These are phyloP conservation scores for Picathartes gymnocephalus DNA, from an alignment of 2,113 vertebrate species.

Conservation along the genomic window DNA sequence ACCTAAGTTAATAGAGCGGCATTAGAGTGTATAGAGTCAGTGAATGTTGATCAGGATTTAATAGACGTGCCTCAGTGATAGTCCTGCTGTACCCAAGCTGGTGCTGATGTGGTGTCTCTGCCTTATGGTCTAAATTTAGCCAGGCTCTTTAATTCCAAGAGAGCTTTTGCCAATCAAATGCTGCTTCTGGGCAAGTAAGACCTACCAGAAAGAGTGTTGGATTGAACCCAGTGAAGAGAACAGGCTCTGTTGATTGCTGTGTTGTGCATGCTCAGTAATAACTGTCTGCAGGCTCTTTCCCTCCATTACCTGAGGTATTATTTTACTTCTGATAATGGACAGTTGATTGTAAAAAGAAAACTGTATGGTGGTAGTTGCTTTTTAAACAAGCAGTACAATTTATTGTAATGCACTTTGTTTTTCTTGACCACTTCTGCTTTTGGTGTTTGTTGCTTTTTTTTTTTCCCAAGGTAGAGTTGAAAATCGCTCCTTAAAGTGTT, in stretches of 20 bases:
- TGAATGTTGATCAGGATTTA: not conserved
- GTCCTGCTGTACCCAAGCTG: not conserved
- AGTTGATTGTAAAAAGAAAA: not conserved
- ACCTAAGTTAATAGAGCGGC: not conserved
- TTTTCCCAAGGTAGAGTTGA: not conserved
- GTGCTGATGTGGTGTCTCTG: not conserved
- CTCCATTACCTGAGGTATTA: not conserved
- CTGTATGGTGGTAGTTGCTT: not conserved
- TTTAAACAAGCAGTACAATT: not conserved
- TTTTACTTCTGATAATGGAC: not conserved
- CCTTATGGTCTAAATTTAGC: not conserved
- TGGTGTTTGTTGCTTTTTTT: not conserved
- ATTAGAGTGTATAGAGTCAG: not conserved
- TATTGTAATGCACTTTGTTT: not conserved
- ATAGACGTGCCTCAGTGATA: not conserved
- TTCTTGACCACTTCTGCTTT: not conserved
- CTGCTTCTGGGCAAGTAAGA: not conserved
- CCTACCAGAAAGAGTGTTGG: not conserved
- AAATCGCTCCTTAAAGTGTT: not conserved
- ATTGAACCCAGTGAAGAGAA: not conserved
- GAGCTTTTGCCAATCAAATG: not conserved
- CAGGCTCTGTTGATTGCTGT: rapidly evolving
- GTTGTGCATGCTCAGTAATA: not conserved
- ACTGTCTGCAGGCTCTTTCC: not conserved
- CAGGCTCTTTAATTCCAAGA: not conserved